phyloP scores from a whole-genome alignment of 2,888 invertebrate species.

The Eremobia ochroleuca region DNA sequence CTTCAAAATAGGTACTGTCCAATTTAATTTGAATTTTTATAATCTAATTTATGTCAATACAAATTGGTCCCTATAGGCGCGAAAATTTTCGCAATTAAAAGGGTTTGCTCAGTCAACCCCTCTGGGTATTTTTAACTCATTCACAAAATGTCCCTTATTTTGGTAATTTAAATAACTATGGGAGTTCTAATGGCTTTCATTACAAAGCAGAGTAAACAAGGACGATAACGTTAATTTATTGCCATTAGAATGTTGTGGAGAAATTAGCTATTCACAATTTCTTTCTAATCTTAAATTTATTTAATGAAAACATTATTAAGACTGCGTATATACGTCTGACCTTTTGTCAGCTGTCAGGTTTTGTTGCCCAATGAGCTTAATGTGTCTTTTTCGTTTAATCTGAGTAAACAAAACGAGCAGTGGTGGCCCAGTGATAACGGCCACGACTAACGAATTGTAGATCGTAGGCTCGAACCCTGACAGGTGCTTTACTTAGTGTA shows the following conservation, averaged over 20 bases:
- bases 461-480: too few relatives aligned
- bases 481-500: too few relatives aligned
- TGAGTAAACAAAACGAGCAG: neutral
- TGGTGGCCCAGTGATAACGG: too few relatives aligned
- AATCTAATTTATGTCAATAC: conserved; percentile 59
- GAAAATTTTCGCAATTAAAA: conserved; percentile 66
- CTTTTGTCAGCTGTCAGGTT: neutral
- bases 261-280: conserved; percentile 14
- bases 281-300: neutral
- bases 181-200: conserved; percentile 42
- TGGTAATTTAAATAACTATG: conserved; percentile 56
- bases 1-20: conserved; percentile 22
- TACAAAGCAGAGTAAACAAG: conserved; percentile 41
- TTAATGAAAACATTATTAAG: neutral
- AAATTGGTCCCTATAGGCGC: conserved; percentile 58
- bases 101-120: conserved; percentile 45
- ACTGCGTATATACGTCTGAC: neutral
- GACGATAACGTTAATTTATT: conserved; percentile 40
- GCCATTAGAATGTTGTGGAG: conserved; percentile 27
- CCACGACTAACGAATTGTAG: too few relatives aligned
- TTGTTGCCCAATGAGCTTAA: neutral
- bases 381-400: neutral
- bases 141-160: conserved; percentile 56
- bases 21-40: conserved; percentile 31
- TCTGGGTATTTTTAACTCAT: conserved; percentile 64